phyloP scores from a whole-genome alignment of 2,888 invertebrate genomes.

The Melangyna quadrimaculata region DNA sequence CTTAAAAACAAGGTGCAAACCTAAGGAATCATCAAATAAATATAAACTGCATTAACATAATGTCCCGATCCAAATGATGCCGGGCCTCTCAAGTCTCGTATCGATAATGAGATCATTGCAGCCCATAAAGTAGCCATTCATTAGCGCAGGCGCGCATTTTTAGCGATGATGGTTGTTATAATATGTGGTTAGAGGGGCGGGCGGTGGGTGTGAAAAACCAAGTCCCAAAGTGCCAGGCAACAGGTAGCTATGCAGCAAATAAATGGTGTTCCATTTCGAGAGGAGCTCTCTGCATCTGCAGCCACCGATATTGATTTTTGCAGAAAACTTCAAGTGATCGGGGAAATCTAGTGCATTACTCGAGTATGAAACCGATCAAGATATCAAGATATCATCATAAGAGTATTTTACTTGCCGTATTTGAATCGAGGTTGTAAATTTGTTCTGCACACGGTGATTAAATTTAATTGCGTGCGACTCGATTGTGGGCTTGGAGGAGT shows the following conservation, averaged over 20 bases:
- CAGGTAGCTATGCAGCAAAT: conserved; percentile 37
- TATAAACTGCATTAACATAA: conserved; percentile 71
- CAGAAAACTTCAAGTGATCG: not conserved
- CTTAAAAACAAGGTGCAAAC: conserved; percentile 64
- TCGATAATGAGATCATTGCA: conserved; percentile 72
- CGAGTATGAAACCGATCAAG: conserved; percentile 67
- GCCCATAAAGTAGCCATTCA: conserved; percentile 70
- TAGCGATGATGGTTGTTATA: not conserved
- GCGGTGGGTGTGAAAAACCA: not conserved
- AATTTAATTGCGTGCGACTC: conserved; percentile 54
- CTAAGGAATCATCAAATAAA: conserved; percentile 69
- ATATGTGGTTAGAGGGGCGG: not conserved
- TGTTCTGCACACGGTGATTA: conserved; percentile 59
- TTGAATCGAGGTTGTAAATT: conserved; percentile 58
- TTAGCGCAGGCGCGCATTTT: conserved; percentile 58
- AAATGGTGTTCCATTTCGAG: conserved; percentile 13
- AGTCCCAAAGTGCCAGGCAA: conserved; percentile 21
- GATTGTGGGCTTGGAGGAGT: conserved; percentile 5
- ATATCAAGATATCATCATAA: conserved; percentile 67
- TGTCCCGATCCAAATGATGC: conserved; percentile 34
- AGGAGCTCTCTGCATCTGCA: no score
- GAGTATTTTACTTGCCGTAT: conserved; percentile 61
- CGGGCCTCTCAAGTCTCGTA: conserved; percentile 57
- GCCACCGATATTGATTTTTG: not conserved
- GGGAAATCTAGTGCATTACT: conserved; percentile 59